phyloP scores from a whole-genome alignment of 2,113 vertebrate genomes.

The Panthera uncia region DNA sequence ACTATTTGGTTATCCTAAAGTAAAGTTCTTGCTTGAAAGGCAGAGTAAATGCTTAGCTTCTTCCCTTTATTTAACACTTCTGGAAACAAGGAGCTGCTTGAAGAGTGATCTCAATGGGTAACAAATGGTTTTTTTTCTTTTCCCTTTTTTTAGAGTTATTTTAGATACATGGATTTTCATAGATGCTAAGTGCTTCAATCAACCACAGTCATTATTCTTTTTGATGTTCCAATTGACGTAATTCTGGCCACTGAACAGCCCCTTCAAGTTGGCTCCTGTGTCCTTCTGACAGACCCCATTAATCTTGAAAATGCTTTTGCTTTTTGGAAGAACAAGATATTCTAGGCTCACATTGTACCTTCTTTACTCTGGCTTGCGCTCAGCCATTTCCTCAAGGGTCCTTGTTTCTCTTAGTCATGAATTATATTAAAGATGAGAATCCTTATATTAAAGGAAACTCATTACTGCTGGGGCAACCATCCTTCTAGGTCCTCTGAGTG shows the following conservation, averaged over 20 bases:
- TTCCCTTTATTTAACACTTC: slow-evolving; percentile 11
- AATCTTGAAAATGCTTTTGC: slow-evolving; percentile 13
- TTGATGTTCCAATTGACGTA: background rate
- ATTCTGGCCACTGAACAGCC: slow-evolving; percentile 13
- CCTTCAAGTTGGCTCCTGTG: background rate
- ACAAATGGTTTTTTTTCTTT: background rate
- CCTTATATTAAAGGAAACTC: background rate
- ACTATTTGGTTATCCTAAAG: background rate
- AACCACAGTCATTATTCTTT: background rate
- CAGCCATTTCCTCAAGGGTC: background rate
- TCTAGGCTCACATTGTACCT: background rate
- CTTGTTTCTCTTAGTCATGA: background rate
- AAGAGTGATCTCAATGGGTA: background rate
- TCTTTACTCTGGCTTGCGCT: background rate
- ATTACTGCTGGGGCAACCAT: background rate
- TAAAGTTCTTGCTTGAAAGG: slow-evolving; percentile 6
- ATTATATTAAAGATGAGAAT: background rate
- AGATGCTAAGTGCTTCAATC: background rate
- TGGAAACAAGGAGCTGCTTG: background rate
- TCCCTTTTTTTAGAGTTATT: background rate
- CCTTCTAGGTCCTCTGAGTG: background rate
- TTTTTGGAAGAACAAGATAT: background rate
- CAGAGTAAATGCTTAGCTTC: background rate
- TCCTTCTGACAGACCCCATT: background rate
- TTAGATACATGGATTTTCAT: background rate